A percentile compares a stretch with the other conserved stretches of the same genome.
Conservation (phyloP, 2,797 vertebrate species). For the Morelia viridis region DNA sequence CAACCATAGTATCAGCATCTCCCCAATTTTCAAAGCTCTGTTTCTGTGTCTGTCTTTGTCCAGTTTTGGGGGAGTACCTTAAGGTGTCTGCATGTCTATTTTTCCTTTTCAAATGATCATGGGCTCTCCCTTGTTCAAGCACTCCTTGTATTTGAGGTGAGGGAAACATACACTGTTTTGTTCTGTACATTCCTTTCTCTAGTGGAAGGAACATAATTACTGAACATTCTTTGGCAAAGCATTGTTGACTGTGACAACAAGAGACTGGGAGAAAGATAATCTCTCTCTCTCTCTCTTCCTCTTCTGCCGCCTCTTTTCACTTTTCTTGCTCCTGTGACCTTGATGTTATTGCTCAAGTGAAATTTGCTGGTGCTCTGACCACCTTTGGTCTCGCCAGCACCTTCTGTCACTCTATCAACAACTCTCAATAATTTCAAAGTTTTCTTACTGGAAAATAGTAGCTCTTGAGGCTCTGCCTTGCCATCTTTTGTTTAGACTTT, state of each 20-base stretch:
- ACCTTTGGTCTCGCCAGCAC: constrained; percentile 44
- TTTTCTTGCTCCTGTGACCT: constrained; percentile 51
- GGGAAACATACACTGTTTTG: constrained; percentile 55
- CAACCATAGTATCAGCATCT: neutral
- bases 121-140: constrained; percentile 61
- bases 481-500: constrained; percentile 48
- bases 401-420: constrained; percentile 8
- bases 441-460: constrained; percentile 17
- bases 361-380: constrained; percentile 39
- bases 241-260: constrained; percentile 36
- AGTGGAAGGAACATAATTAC: constrained; percentile 26
- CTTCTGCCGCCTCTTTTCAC: constrained; percentile 26
- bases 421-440: constrained; percentile 37
- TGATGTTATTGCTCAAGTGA: constrained; percentile 57
- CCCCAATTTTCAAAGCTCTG: neutral
- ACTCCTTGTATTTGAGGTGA: constrained; percentile 62
- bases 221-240: constrained; percentile 30
- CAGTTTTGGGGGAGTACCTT: neutral
- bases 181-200: constrained; percentile 56
- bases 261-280: neutral
- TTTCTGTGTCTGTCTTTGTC: neutral
- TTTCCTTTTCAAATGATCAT: constrained; percentile 54
- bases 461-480: constrained; percentile 43
- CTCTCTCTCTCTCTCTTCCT: constrained; percentile 29
- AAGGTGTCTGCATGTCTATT: constrained; percentile 26